Evolutionary conservation across 2,888 invertebrate species (phyloP).

Genomic region (Tuberolachnus salignus): DNA sequence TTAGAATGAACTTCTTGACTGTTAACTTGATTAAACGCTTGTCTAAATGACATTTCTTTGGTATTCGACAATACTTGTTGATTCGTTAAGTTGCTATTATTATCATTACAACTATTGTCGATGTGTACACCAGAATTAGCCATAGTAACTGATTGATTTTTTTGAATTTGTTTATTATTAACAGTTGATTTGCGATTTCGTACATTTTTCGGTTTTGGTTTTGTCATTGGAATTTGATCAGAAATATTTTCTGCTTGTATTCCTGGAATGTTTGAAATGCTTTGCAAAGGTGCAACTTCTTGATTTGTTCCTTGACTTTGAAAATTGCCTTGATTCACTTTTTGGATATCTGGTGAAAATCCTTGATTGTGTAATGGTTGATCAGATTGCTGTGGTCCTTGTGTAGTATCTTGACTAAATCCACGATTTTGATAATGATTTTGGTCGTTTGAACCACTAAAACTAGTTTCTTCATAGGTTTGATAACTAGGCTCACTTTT

Average conservation of each 20-base stretch:
- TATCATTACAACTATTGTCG: constrained; percentile 46
- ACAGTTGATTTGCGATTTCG: constrained; percentile 21
- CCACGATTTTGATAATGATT: constrained; percentile 35
- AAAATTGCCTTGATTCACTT: constrained; percentile 24
- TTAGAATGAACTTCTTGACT: constrained; percentile 42
- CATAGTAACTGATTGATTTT: constrained; percentile 30
- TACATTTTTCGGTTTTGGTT: constrained; percentile 37
- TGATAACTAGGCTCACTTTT: constrained; percentile 52
- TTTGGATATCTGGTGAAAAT: constrained; percentile 41
- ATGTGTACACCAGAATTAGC: neutral
- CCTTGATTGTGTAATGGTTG: constrained; percentile 32
- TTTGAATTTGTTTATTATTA: constrained; percentile 42
- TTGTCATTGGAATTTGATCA: constrained; percentile 31
- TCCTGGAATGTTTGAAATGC: constrained; percentile 23
- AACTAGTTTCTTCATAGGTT: constrained; percentile 45
- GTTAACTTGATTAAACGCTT: constrained; percentile 37
- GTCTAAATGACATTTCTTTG: constrained; percentile 44
- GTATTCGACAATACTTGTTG: constrained; percentile 24
- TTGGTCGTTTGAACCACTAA: constrained; percentile 47
- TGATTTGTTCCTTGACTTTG: constrained; percentile 33
- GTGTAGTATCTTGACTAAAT: constrained; percentile 39
- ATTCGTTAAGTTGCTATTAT: constrained; percentile 33
- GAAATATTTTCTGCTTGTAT: constrained; percentile 26
- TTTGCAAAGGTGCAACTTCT: constrained; percentile 18
- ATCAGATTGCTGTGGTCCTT: constrained; percentile 31